Evolutionary conservation across 1,140 invertebrate species (phyloP), one percentile per base, ranked within the genome.

Genomic region (Orchestia grillus): DNA sequence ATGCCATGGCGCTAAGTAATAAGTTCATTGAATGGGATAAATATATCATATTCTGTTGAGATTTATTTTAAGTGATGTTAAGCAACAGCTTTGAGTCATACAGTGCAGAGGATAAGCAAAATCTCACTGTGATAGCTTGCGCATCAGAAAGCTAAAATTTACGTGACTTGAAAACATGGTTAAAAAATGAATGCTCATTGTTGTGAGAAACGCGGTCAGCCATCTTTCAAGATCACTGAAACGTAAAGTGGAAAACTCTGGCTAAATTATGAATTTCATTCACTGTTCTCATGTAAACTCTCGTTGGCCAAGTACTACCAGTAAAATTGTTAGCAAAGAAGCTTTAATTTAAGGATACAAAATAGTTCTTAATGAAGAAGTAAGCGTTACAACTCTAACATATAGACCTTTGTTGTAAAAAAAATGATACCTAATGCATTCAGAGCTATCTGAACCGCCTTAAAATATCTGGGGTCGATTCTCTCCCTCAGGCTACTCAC

Each of bases 401-500:
- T 3, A 77, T 36, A 36, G 11, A 77, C 36, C 62, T 77, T 36
- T 19, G 36, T 28, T 77, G 1, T 77, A 23, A 77, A 23, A 3
- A 23, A 77, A 23, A 77, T 36, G 11, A 77, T 77, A 77, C 36
- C 28, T 3, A 28, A 15, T 77, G 28, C 62, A 77, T 19, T 53
- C 47, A 53, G 47, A 77, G 62, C 62, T 36, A 77, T 77, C 11
- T 19, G 47, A 53, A 53, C 19, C 19, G 19, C 19, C 47, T 53
- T 53, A 77, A 23, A 19, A 77, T 23, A 77, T 77, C 28, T 36
- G 3, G 36, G 62, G 1, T 28, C 11, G 28, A 23, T 77, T 23
- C 62, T 23, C 11, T 19, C 11, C 11, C 62, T 77, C 1, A 23
- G 62, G 28, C 6, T 77, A 96, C 62, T 91, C 94, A 96, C 96